phyloP scores from a whole-genome alignment of 2,888 invertebrate genomes.

The Epiblema foenella region DNA sequence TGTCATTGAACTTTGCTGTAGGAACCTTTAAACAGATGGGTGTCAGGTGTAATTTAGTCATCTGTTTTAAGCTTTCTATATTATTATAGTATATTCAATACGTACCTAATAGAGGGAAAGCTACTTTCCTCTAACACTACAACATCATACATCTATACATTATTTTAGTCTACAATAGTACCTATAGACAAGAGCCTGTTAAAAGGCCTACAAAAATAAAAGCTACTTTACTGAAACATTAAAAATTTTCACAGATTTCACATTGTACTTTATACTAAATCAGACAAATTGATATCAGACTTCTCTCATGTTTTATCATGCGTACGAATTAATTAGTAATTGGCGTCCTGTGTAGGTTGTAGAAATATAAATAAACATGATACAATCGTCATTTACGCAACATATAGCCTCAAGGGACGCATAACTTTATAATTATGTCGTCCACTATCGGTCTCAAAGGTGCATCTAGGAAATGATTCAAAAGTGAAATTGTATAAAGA shows the following conservation, averaged over 20 bases:
- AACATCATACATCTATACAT: not conserved
- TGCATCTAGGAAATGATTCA: conserved; percentile 60
- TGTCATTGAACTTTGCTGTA: conserved; percentile 73
- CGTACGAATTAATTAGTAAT: not conserved
- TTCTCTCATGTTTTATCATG: not conserved
- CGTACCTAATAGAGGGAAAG: conserved; percentile 25
- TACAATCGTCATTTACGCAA: conserved; percentile 52
- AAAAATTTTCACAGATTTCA: not conserved
- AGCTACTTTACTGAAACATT: not conserved
- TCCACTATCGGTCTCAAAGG: conserved; percentile 51
- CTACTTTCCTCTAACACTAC: conserved; percentile 24
- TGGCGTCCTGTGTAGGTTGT: not conserved
- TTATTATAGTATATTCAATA: conserved; percentile 24
- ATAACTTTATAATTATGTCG: conserved; percentile 54
- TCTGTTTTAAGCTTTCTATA: conserved; percentile 40
- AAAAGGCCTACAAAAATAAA: conserved; percentile 10
- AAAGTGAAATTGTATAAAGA: conserved; percentile 79
- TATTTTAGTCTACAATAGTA: conserved; percentile 17
- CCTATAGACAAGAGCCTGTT: conserved; percentile 11
- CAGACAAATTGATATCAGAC: not conserved
- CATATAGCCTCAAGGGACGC: conserved; percentile 53
- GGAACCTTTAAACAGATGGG: conserved; percentile 59
- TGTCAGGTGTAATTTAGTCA: conserved; percentile 59
- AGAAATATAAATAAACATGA: conserved; percentile 1
- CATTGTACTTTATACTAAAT: not conserved